These are phyloP conservation scores for Carettochelys insculpta DNA, from an alignment of 2,113 vertebrate genomes.

Conservation along the genomic window DNA sequence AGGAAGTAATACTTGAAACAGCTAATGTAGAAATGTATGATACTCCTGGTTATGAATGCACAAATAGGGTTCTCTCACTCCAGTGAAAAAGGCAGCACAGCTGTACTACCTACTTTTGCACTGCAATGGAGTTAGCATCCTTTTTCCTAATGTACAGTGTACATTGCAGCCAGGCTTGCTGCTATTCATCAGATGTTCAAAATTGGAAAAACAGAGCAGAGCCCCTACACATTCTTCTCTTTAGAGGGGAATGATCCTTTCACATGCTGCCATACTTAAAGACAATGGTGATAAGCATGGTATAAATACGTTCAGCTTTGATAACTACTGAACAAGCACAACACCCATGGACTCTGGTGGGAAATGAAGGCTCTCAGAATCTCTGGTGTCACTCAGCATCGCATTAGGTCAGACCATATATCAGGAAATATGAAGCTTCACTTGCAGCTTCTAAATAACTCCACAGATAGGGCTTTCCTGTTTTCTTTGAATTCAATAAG, in stretches of 20 bases:
- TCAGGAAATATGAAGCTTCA: neutral
- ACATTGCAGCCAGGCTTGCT: neutral
- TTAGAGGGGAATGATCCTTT: neutral
- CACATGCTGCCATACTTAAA: neutral
- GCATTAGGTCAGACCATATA: neutral
- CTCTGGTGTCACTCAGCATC: neutral
- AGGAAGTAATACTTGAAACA: neutral
- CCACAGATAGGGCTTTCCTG: neutral
- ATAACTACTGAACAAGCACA: neutral
- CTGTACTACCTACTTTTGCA: neutral
- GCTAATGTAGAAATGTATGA: neutral
- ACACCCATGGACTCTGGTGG: neutral
- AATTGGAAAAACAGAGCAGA: neutral
- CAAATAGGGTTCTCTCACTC: neutral
- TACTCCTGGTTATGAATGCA: neutral
- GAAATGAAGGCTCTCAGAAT: neutral
- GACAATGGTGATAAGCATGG: fast-evolving
- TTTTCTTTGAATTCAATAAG: neutral
- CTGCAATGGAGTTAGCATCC: neutral
- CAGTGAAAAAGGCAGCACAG: neutral
- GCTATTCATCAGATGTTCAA: neutral
- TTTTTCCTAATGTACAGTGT: neutral
- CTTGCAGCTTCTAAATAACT: neutral
- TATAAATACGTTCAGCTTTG: neutral
- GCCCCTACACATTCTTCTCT: neutral